phyloP scores from a whole-genome alignment of 2,888 invertebrate species.

The Augiades crinisus region DNA sequence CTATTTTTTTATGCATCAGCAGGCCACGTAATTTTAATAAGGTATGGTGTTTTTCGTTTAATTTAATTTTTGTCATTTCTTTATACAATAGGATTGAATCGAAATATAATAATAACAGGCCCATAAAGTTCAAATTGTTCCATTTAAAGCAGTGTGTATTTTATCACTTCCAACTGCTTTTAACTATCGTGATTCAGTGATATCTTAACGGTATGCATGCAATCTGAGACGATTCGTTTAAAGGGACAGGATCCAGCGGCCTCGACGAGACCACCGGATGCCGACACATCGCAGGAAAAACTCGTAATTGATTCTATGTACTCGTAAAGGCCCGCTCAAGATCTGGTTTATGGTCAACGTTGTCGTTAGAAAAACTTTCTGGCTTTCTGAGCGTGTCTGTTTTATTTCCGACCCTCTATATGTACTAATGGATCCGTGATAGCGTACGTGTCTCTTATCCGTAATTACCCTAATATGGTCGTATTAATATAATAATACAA shows the following conservation, averaged over 20 bases:
- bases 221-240: slow-evolving; percentile 26
- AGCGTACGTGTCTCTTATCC: not conserved
- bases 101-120: no score
- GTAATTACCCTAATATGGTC: not conserved
- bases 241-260: slow-evolving; percentile 27
- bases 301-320: slow-evolving; percentile 63
- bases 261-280: slow-evolving; percentile 46
- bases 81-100: no score
- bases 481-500: not conserved
- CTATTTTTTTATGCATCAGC: no score
- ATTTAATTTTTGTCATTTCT: no score
- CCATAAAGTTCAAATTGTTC: no score
- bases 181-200: no score
- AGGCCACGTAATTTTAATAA: no score
- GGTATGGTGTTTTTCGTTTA: no score
- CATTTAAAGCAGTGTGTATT: no score
- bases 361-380: slow-evolving; percentile 29
- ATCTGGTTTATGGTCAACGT: slow-evolving; percentile 36
- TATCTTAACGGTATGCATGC: not conserved
- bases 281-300: slow-evolving; percentile 53
- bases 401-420: no score
- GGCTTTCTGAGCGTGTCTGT: not conserved
- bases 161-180: not conserved
- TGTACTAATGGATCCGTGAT: not conserved
- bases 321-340: slow-evolving; percentile 33